Conservation (phyloP, 2,797 vertebrate genomes). For the Triplophysa bombifrons region DNA sequence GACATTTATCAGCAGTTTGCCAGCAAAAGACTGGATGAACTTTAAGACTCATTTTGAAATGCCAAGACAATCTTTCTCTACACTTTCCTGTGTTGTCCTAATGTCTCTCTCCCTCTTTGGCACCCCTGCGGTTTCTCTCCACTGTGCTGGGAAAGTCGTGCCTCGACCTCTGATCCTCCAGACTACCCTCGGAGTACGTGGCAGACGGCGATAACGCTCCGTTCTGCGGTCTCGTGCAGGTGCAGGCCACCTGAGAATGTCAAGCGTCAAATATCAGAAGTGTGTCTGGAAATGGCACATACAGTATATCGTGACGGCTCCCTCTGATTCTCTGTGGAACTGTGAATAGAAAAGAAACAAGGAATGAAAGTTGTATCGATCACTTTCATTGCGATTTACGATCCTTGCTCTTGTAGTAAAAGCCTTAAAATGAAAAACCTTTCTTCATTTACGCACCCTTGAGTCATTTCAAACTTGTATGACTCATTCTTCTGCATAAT, state of each 20-base stretch:
- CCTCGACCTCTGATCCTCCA: conserved; percentile 49
- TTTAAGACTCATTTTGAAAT: conserved; percentile 29
- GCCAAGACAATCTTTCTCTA: conserved; percentile 38
- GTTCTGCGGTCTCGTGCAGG: conserved; percentile 56
- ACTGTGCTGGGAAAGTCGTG: conserved; percentile 22
- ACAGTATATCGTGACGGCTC: neutral
- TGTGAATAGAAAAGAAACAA: conserved; percentile 1
- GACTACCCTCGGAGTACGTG: conserved; percentile 41
- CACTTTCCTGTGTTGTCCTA: conserved; percentile 1
- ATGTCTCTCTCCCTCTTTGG: conserved; percentile 13
- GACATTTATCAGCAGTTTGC: conserved; percentile 51
- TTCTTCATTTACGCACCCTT: neutral
- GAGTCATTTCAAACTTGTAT: neutral
- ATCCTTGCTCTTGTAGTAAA: too few relatives aligned
- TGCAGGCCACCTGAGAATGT: conserved; percentile 72
- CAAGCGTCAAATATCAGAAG: conserved; percentile 75
- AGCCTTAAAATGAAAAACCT: too few relatives aligned
- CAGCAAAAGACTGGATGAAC: conserved; percentile 25
- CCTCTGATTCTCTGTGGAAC: neutral
- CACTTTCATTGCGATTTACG: neutral
- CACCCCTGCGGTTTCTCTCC: conserved; percentile 55
- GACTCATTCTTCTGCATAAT: too few relatives aligned
- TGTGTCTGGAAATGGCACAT: conserved; percentile 68
- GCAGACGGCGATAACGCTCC: conserved; percentile 67
- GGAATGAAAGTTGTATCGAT: conserved; percentile 3